phyloP scores from a whole-genome alignment of 2,888 invertebrate species.

The Ectemnius lituratus region DNA sequence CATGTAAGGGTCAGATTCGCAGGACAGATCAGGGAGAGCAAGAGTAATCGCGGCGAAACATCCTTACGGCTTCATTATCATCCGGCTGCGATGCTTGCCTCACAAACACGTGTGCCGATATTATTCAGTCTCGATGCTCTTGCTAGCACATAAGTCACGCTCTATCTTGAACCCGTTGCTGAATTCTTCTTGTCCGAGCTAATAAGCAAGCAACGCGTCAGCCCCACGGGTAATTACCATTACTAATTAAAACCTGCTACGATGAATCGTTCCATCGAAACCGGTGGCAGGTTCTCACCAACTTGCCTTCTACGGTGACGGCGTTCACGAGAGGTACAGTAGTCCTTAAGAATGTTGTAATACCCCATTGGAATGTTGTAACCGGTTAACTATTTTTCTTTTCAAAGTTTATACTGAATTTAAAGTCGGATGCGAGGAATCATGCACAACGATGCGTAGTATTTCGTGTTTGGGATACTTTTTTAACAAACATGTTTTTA shows the following conservation, averaged over 20 bases:
- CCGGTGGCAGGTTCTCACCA: too few species aligned
- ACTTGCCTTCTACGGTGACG: too few species aligned
- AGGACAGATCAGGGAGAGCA: background rate
- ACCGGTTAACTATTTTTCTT: too few species aligned
- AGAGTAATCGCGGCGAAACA: slow-evolving; percentile 11
- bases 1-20: slow-evolving; percentile 3
- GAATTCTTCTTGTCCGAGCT: slow-evolving; percentile 25
- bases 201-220: slow-evolving; percentile 34
- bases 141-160: slow-evolving; percentile 15
- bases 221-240: slow-evolving; percentile 32
- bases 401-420: too few species aligned
- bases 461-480: too few species aligned
- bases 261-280: background rate
- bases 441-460: too few species aligned
- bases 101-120: slow-evolving; percentile 12
- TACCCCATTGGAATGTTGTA: too few species aligned
- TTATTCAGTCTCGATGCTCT: background rate
- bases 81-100: slow-evolving; percentile 6
- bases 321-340: too few species aligned
- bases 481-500: too few species aligned
- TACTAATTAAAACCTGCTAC: slow-evolving; percentile 33
- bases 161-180: slow-evolving; percentile 10
- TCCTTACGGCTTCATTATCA: slow-evolving; percentile 26
- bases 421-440: too few species aligned
- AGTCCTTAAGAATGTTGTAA: too few species aligned